Conservation (phyloP, 2,113 vertebrate species). For the Meleagris gallopavo region DNA sequence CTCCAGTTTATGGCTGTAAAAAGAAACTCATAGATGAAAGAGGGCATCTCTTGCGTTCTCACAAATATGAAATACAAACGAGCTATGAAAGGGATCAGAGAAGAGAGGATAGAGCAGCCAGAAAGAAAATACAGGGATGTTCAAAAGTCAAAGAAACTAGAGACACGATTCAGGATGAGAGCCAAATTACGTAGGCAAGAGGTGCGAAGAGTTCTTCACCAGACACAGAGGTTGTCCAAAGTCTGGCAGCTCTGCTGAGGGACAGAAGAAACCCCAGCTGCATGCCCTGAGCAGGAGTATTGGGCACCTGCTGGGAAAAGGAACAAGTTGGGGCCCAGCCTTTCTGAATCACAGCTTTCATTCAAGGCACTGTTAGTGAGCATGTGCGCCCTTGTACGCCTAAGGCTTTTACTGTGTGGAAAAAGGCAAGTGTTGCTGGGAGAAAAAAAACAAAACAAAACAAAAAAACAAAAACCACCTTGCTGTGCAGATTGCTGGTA, state of each 20-base stretch:
- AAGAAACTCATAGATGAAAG: background rate
- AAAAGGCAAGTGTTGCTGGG: background rate
- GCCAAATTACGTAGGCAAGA: background rate
- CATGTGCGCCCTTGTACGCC: background rate
- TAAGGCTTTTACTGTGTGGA: background rate
- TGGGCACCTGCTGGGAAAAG: background rate
- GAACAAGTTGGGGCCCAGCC: background rate
- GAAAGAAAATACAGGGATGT: background rate
- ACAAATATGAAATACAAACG: background rate
- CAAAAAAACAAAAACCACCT: background rate
- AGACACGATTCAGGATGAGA: no score
- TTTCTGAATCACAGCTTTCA: background rate
- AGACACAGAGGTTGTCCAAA: background rate
- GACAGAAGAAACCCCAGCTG: conserved; percentile 26
- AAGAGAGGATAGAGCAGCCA: background rate
- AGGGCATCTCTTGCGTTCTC: background rate
- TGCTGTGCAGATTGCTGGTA: background rate
- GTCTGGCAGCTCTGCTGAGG: background rate
- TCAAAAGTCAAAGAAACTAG: background rate
- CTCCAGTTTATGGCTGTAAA: no score
- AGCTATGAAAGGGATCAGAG: background rate
- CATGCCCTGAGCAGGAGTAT: background rate
- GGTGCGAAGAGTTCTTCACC: background rate
- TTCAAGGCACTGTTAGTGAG: background rate
- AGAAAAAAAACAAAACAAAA: background rate